A percentile compares a stretch with the other conserved stretches of the same genome.
Evolutionary conservation across 2,888 invertebrate species (phyloP).

Genomic region (Cerceris ruficornis): DNA sequence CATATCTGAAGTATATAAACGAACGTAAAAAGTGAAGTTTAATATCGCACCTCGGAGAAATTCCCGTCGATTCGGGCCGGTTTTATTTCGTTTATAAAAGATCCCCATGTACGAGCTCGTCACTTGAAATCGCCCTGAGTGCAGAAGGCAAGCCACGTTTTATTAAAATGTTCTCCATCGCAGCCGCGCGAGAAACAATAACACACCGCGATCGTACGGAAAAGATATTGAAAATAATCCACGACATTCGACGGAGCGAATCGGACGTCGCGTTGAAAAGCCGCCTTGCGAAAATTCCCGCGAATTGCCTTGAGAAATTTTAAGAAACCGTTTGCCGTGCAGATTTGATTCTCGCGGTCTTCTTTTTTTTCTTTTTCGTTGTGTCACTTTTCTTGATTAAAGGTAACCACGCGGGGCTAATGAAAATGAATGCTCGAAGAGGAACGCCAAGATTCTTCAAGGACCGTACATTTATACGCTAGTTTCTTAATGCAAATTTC

Average conservation of each 20-base stretch:
- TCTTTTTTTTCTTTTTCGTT: too few relatives aligned
- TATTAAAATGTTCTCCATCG: slow-evolving; percentile 35
- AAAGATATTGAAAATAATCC: slow-evolving; percentile 51
- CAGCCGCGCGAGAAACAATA: background rate
- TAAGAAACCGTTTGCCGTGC: too few relatives aligned
- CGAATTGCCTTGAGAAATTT: background rate
- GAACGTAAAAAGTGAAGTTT: background rate
- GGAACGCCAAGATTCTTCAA: background rate
- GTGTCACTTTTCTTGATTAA: background rate
- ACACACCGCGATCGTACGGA: background rate
- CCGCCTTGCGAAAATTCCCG: background rate
- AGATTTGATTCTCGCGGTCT: too few relatives aligned
- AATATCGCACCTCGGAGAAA: background rate
- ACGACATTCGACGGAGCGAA: slow-evolving; percentile 16
- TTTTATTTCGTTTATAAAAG: background rate
- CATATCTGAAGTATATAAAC: background rate
- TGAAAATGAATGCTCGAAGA: background rate
- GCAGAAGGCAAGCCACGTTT: slow-evolving; percentile 18
- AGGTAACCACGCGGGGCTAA: background rate
- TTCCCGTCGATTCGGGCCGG: background rate
- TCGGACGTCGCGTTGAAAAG: slow-evolving; percentile 15
- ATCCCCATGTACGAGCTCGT: background rate
- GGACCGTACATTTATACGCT: background rate
- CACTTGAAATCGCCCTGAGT: slow-evolving; percentile 9
- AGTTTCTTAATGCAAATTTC: background rate